phyloP scores from a whole-genome alignment of 2,113 vertebrate species.

The Dascyllus trimaculatus region DNA sequence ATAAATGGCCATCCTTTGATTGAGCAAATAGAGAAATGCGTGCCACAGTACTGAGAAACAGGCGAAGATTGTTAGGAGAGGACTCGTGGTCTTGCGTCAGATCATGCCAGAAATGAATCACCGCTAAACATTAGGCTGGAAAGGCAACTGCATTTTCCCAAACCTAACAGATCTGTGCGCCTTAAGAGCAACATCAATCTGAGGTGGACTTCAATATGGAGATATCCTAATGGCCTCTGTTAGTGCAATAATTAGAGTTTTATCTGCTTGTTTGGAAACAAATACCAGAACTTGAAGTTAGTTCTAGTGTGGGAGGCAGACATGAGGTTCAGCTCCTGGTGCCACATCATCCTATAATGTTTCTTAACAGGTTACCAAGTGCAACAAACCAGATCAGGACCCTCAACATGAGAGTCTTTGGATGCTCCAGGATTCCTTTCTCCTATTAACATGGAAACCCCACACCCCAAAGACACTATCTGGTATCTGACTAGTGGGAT shows the following conservation, averaged over 20 bases:
- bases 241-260: background rate
- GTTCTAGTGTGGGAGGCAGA: constrained; percentile 28
- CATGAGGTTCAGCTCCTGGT: background rate
- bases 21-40: constrained; percentile 89
- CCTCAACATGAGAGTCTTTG: constrained; percentile 11
- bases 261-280: background rate
- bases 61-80: constrained; percentile 60
- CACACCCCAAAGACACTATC: constrained; percentile 41
- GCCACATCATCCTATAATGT: constrained; percentile 26
- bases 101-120: constrained; percentile 57
- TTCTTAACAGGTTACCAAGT: constrained; percentile 27
- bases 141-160: constrained; percentile 33
- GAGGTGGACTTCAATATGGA: background rate
- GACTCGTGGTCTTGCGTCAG: constrained; percentile 42
- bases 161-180: background rate
- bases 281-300: background rate
- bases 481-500: background rate
- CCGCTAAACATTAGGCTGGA: constrained; percentile 7
- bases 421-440: background rate
- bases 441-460: constrained; percentile 34
- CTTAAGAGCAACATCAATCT: background rate
- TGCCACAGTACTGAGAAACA: constrained; percentile 73
- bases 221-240: background rate
- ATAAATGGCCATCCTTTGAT: constrained; percentile 99
- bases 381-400: constrained; percentile 41